These are phyloP conservation scores for Benthosema pterotum DNA, from an alignment of 2,797 vertebrate genomes.

Conservation along the genomic window DNA sequence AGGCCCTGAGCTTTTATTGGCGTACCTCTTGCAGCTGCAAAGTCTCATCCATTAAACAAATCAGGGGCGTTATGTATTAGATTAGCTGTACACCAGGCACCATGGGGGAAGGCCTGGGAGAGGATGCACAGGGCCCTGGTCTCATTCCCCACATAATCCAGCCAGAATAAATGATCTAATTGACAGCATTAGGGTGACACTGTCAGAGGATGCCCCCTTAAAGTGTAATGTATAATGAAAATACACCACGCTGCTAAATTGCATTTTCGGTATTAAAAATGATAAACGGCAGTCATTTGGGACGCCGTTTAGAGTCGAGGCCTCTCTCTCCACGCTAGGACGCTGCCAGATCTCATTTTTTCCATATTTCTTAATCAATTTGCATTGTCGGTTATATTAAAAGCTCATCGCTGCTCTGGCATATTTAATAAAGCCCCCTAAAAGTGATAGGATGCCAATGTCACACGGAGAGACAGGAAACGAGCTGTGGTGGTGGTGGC, in stretches of 20 bases:
- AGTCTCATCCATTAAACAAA: conserved; percentile 85
- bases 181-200: conserved; percentile 71
- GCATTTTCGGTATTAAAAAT: conserved; percentile 74
- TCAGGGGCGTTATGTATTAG: conserved; percentile 81
- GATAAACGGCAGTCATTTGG: conserved; percentile 72
- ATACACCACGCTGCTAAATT: conserved; percentile 67
- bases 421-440: conserved; percentile 65
- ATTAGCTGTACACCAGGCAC: conserved; percentile 76
- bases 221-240: conserved; percentile 69
- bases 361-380: conserved; percentile 73
- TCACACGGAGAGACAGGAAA: conserved; percentile 57
- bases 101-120: conserved; percentile 59
- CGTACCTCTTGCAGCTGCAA: conserved; percentile 74
- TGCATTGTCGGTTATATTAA: conserved; percentile 74
- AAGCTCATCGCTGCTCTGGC: conserved; percentile 65
- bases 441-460: conserved; percentile 51
- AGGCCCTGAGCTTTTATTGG: conserved; percentile 79
- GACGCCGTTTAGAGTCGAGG: conserved; percentile 60
- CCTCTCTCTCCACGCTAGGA: conserved; percentile 44
- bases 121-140: conserved; percentile 59
- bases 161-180: conserved; percentile 76
- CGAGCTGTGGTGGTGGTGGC: too few species aligned
- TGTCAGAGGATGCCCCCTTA: conserved; percentile 69
- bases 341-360: conserved; percentile 66
- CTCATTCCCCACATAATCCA: conserved; percentile 68